These are phyloP conservation scores for Excalfactoria chinensis DNA, from an alignment of 2,113 vertebrate species.

Conservation along the genomic window DNA sequence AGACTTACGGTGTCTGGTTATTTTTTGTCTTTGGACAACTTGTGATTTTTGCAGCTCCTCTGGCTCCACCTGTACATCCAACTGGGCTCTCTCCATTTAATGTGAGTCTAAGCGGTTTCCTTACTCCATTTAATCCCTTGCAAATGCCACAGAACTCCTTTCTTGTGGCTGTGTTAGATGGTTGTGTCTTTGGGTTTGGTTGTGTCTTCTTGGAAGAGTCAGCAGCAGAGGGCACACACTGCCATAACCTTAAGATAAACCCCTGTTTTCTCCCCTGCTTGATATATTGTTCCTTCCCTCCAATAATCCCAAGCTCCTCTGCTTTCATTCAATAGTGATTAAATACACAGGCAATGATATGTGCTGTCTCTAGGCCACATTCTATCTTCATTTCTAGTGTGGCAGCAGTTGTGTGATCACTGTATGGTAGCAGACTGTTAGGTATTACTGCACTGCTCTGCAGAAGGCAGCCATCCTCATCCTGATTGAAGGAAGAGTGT, in stretches of 20 bases:
- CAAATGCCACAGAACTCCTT: neutral
- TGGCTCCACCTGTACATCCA: neutral
- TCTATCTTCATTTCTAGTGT: neutral
- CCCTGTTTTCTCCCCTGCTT: neutral
- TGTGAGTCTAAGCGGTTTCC: neutral
- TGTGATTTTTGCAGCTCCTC: neutral
- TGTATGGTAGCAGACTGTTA: neutral
- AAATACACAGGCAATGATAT: neutral
- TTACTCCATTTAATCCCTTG: neutral
- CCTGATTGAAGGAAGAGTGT: neutral
- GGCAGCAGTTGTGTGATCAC: neutral
- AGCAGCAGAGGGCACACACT: neutral
- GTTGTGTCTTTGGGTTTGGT: neutral
- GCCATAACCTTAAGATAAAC: neutral
- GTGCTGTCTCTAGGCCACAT: neutral
- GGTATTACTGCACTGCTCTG: neutral
- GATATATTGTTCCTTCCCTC: neutral
- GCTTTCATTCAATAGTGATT: neutral
- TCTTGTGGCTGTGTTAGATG: neutral
- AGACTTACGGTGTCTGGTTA: neutral
- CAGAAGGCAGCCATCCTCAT: neutral
- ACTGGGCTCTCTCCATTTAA: neutral
- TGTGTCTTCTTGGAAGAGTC: neutral
- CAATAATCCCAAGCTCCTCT: neutral
- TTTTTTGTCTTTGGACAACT: conserved; percentile 4